These are phyloP conservation scores for Pseudomyrmex sp. DNA, from an alignment of 1,140 invertebrate genomes.

Conservation along the genomic window DNA sequence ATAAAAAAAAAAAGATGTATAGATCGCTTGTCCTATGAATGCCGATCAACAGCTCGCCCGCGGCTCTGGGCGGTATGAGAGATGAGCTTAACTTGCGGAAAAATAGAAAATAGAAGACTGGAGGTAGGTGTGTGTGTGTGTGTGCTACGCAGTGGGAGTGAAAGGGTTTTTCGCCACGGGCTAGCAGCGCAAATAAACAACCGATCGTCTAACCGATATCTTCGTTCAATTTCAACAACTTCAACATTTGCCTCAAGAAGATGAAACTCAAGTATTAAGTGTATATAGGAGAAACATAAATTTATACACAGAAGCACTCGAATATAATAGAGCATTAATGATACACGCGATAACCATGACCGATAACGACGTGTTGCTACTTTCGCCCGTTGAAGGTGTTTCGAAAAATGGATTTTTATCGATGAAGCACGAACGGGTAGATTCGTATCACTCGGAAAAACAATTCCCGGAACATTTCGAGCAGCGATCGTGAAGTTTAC, in stretches of 20 bases:
- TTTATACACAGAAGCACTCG: neutral
- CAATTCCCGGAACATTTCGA: constrained; percentile 44
- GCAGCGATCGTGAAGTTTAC: constrained; percentile 60
- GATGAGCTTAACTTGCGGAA: constrained; percentile 16
- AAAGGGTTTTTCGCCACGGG: constrained; percentile 56
- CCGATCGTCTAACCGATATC: constrained; percentile 18
- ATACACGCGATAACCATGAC: constrained; percentile 18
- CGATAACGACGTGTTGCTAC: constrained; percentile 33
- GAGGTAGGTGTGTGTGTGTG: neutral
- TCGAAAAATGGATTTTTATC: constrained; percentile 50
- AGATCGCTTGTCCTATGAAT: neutral
- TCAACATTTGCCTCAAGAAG: neutral
- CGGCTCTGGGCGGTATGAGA: constrained; percentile 48
- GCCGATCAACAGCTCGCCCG: constrained; percentile 41
- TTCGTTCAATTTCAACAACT: constrained; percentile 6
- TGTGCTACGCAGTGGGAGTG: constrained; percentile 45
- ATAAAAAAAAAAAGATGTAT: neutral
- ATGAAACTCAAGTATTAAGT: neutral
- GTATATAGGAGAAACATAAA: no score
- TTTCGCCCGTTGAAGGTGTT: constrained; percentile 30
- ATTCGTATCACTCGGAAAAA: constrained; percentile 66
- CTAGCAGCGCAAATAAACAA: constrained; percentile 25
- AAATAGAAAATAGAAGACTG: constrained; percentile 62
- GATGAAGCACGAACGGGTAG: constrained; percentile 25
- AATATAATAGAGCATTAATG: constrained; percentile 10